These are phyloP conservation scores for Bombus polaris DNA, from an alignment of 1,140 invertebrate species.

Conservation along the genomic window DNA sequence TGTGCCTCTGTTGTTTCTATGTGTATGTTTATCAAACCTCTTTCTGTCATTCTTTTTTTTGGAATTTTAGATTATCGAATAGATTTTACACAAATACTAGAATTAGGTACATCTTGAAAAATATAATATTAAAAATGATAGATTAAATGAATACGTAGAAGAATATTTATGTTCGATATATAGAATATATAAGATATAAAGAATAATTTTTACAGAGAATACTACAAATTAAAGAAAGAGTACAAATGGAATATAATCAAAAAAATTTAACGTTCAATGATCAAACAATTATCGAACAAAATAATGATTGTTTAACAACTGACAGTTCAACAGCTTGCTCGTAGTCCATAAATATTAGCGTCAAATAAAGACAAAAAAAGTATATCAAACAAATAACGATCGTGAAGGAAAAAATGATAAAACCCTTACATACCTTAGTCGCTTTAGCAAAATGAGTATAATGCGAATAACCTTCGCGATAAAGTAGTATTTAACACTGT, in stretches of 20 bases:
- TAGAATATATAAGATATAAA: too few relatives aligned
- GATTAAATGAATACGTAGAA: neutral
- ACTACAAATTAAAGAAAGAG: neutral
- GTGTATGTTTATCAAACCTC: neutral
- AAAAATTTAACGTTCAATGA: neutral
- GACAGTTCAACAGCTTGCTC: neutral
- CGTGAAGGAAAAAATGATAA: neutral
- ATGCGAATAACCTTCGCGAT: neutral
- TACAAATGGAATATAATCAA: neutral
- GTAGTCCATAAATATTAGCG: conserved; percentile 23
- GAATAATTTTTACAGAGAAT: neutral
- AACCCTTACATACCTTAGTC: neutral
- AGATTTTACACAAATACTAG: neutral
- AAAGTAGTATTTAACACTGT: conserved; percentile 19
- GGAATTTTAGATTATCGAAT: neutral
- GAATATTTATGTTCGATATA: too few relatives aligned
- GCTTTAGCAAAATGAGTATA: too few relatives aligned
- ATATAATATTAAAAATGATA: neutral
- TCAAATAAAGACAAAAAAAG: conserved; percentile 3
- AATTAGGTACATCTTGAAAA: neutral
- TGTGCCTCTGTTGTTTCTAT: neutral
- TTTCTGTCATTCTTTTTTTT: neutral
- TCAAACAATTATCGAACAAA: neutral
- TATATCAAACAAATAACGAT: neutral
- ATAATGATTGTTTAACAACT: too few relatives aligned